A percentile compares a stretch with the other conserved stretches of the same genome.
These are phyloP conservation scores for Ferrisia virgata DNA, from an alignment of 2,888 invertebrate species.

Conservation along the genomic window DNA sequence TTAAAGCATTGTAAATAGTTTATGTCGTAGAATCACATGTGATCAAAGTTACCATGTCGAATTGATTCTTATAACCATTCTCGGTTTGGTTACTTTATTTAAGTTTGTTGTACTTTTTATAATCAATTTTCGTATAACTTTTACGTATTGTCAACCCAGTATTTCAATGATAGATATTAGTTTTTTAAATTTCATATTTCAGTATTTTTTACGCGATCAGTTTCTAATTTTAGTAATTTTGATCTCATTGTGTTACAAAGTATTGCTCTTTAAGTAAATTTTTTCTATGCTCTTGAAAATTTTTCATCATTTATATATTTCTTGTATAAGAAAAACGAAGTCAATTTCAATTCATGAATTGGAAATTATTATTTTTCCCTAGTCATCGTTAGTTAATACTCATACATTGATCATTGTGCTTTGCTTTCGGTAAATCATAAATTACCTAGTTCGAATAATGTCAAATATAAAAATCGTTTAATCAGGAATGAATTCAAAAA, in stretches of 20 bases:
- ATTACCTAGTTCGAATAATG: no score
- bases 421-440: no score
- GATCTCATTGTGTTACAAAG: not conserved
- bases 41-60: conserved; percentile 1
- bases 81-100: not conserved
- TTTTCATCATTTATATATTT: no score
- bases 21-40: not conserved
- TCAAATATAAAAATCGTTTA: no score
- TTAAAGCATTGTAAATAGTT: not conserved
- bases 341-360: no score
- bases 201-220: not conserved
- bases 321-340: no score
- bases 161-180: not conserved
- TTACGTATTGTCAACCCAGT: not conserved
- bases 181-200: not conserved
- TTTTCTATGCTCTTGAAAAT: not conserved
- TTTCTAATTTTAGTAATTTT: not conserved
- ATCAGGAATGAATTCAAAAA: no score
- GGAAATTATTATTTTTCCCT: no score
- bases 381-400: no score
- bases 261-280: not conserved
- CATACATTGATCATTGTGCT: no score
- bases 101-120: not conserved
- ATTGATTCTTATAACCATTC: not conserved
- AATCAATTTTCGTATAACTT: not conserved